Base-by-base conservation (phyloP, 1,140 invertebrate genomes). In the Physella acuta region DNA sequence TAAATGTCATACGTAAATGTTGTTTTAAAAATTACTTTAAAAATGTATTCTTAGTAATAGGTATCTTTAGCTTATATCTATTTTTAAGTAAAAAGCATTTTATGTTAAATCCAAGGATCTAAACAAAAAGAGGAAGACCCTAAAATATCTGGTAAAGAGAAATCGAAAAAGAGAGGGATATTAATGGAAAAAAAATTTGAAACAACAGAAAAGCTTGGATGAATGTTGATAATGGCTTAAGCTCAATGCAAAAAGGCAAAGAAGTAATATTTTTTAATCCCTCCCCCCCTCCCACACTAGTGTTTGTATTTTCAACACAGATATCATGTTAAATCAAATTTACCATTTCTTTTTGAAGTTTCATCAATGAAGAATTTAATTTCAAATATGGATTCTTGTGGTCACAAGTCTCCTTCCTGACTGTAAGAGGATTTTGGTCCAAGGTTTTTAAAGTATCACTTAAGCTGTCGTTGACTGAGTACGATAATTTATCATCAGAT, bases 281-380 rank as follows among this genome's bases (percentile, higher is more conserved):
- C 8, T 16, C 24, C 24, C 11, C 31, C 26, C 28, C 14, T 36
- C 4, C 33, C 31, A 24, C 28, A 36, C 14, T 4, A 24, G 8
- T 30, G 31, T 5, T 26, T 36, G 33, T 31, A 17, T 60, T 11
- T 26, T 30, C 11, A 4, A 33, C 11, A 33, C 24, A 16, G 28
- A 31, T 14, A n/a, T n/a, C n/a, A n/a, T n/a, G 11, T 60, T 4
- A 28, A 3, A 16, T 11, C 8, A 39, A 39, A 51, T 33, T 64
- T 52, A 64, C 62, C 62, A 64, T 64, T 34, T 64, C 62, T 36
- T 44, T 53, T 30, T 64, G 62, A 8, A 64, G 34, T 52, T 64
- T 64, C 30, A 31, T 17, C 1, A 64, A 16, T 11, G 62, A 64
- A 20, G 44, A 24, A 4, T 64, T 37, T n/a, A 64, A 33, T 64